Conservation (phyloP, 2,888 invertebrate species). For the Caenorhabditis angaria region DNA sequence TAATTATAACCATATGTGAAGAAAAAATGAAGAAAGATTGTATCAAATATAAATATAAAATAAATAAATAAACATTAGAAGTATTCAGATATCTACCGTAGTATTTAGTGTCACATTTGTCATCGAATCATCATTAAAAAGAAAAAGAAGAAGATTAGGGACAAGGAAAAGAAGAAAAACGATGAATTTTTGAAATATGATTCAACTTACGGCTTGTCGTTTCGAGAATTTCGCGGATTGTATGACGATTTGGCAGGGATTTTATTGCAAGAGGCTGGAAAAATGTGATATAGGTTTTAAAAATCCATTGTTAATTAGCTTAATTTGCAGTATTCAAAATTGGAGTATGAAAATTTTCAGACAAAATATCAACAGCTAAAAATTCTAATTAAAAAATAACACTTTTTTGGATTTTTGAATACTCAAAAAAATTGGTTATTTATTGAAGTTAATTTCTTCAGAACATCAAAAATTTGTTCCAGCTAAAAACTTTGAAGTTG, state of each 20-base stretch:
- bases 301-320: no score
- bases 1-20: constrained; percentile 2
- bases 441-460: no score
- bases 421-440: no score
- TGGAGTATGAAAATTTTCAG: no score
- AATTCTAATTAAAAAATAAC: no score
- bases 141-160: neutral
- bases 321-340: no score
- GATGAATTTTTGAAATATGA: neutral
- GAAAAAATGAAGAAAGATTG: no score
- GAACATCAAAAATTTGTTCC: no score
- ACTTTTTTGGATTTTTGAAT: no score
- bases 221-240: constrained; percentile 2
- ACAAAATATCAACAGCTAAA: no score
- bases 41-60: neutral
- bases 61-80: neutral
- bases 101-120: constrained; percentile 4
- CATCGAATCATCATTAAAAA: neutral
- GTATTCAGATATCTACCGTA: neutral
- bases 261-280: neutral
- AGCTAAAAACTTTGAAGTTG: no score
- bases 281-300: no score
- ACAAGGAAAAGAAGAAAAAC: neutral
- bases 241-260: neutral
- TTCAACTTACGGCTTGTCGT: neutral